Base-by-base conservation (phyloP, 2,797 vertebrate genomes). In the Hirundo rustica region DNA sequence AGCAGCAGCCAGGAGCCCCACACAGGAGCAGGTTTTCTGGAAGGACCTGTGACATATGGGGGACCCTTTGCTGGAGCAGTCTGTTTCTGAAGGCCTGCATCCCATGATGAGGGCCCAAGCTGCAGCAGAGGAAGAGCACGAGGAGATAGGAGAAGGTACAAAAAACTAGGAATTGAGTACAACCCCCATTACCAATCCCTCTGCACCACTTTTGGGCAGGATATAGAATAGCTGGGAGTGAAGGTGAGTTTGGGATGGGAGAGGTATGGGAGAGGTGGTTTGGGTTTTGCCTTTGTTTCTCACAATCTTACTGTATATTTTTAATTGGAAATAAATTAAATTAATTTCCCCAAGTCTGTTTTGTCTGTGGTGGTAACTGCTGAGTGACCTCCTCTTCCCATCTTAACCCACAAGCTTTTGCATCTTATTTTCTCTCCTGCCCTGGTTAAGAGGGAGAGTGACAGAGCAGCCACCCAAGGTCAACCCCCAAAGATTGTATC, bases 171-270 rank as follows among this genome's bases (percentile, higher is more conserved):
- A 81, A 75, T 3, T 48, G 10, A 72, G 45, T 32, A 17, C 13
- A 64, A 38, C 1, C 4, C 15, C 7, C 19, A 60, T 26, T 50
- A 13, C 7, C 9, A 40, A 57, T 11, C 3, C 4, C 13, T 7
- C 54, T 30, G 6, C 15, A 57, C 8, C 3, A 3, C 15, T 6
- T 30, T 1, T 0, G 1, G 8, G 11, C 2, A 64, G 12, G 7
- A 75, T n/a, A 47, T 0, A 30, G 22, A 76, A 55, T 1, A 61
- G 22, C 3, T n/a, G 36, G 15, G 8, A 70, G 19, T 32, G 16
- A 72, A 72, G 18, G 0, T n/a, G 21, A 60, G 11, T 36, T 42
- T 72, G 11, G 10, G 15, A 91, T 76, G 11, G 9, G 4, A 55
- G 9, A 32, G 13, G 5, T 57, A 25, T 53, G 8, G 5, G 8